phyloP scores from a whole-genome alignment of 2,113 vertebrate genomes.

The Malurus elegans region DNA sequence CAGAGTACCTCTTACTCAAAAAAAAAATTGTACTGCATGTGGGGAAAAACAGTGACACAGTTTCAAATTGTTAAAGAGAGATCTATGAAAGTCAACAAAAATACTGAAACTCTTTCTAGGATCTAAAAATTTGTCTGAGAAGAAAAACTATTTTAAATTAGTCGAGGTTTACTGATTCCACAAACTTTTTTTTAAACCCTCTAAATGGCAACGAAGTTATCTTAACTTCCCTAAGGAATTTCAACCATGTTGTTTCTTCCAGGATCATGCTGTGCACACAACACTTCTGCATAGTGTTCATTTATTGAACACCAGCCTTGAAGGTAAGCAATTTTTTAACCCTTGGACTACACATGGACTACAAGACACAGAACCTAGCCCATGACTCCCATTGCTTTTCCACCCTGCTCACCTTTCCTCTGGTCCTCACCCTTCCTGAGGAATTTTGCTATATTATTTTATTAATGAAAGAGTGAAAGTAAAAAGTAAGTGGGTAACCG shows the following conservation, averaged over 20 bases:
- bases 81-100: neutral
- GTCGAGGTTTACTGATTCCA: neutral
- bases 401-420: neutral
- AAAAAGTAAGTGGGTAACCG: constrained; percentile 12
- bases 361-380: constrained; percentile 26
- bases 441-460: neutral
- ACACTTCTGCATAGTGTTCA: neutral
- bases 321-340: neutral
- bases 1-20: neutral
- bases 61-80: neutral
- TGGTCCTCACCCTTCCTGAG: neutral
- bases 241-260: neutral
- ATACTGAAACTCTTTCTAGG: neutral
- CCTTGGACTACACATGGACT: constrained; percentile 1
- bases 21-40: neutral
- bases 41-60: neutral
- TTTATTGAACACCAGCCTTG: neutral
- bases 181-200: neutral
- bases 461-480: constrained; percentile 20
- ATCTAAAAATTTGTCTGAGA: neutral
- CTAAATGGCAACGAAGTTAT: neutral
- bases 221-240: neutral
- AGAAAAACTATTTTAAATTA: neutral
- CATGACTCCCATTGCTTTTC: neutral
- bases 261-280: neutral